phyloP scores from a whole-genome alignment of 2,113 vertebrate genomes.

The Apodemus speciosus region DNA sequence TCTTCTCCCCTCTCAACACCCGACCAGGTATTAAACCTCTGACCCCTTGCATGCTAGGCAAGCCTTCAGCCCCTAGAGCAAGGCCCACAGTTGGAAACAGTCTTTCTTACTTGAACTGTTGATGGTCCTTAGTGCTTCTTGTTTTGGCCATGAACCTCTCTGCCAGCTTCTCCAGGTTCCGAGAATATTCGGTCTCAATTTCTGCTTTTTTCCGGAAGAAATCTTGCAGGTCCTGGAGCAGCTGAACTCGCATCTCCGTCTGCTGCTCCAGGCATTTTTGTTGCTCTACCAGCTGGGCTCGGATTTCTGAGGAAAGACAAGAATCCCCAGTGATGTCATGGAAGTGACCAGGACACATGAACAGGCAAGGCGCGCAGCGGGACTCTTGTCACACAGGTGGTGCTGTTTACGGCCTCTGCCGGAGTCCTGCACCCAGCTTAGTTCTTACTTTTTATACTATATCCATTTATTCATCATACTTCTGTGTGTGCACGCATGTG shows the following conservation, averaged over 20 bases:
- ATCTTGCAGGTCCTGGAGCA: slow-evolving; percentile 98
- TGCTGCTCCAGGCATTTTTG: slow-evolving; percentile 99
- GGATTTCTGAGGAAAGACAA: slow-evolving; percentile 90
- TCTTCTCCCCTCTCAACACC: background rate
- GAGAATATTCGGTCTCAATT: slow-evolving; percentile 98
- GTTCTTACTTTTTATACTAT: background rate
- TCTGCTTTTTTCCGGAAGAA: slow-evolving; percentile 99
- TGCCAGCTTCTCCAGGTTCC: slow-evolving; percentile 97
- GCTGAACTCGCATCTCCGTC: slow-evolving; percentile 97
- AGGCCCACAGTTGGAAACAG: too few relatives aligned
- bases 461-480: background rate
- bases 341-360: background rate
- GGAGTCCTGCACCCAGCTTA: background rate
- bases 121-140: slow-evolving; percentile 98
- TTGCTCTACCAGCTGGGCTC: slow-evolving; percentile 96
- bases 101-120: slow-evolving; percentile 95
- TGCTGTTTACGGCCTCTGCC: background rate
- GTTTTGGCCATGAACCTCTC: slow-evolving; percentile 99
- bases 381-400: background rate
- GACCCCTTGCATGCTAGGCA: background rate
- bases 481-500: too few relatives aligned
- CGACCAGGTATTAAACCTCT: background rate
- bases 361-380: background rate
- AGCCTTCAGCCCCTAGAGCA: background rate
- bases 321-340: slow-evolving; percentile 23